Evolutionary conservation across 2,113 vertebrate species (phyloP).

Genomic region (Pelecanoides urinatrix): DNA sequence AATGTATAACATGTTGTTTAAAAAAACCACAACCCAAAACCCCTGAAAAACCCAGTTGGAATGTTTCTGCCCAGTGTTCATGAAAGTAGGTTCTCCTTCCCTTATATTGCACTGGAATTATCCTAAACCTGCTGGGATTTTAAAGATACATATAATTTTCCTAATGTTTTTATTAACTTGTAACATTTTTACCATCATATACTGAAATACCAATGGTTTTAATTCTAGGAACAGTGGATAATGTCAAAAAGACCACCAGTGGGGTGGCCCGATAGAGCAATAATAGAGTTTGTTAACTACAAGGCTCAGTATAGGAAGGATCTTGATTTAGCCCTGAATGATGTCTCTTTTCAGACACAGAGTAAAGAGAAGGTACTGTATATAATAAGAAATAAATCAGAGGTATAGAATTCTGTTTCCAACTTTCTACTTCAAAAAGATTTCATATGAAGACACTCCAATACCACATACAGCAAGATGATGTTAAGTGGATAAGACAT

Average conservation of each 20-base stretch:
- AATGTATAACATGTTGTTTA: background rate
- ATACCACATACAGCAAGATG: background rate
- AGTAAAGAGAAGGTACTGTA: constrained; percentile 65
- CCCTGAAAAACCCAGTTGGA: background rate
- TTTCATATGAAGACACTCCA: background rate
- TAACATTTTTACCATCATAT: background rate
- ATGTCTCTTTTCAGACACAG: constrained; percentile 57
- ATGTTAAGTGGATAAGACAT: background rate
- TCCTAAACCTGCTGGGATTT: background rate
- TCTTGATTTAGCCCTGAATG: constrained; percentile 52
- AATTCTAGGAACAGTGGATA: constrained; percentile 65
- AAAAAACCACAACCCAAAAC: background rate
- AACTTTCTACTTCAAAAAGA: background rate
- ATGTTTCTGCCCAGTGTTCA: background rate
- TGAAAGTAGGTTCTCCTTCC: background rate
- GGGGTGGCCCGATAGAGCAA: constrained; percentile 58
- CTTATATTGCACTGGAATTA: background rate
- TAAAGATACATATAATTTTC: background rate
- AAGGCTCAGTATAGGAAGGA: constrained; percentile 42
- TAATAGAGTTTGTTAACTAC: constrained; percentile 68
- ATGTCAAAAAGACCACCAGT: constrained; percentile 44
- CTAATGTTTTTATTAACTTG: background rate
- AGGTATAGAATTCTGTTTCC: background rate
- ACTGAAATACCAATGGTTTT: background rate
- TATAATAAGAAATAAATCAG: background rate